Percentiles rank a stretch among this genome's conserved stretches.
Conservation (phyloP, 2,797 vertebrate species). For the Acrocephalus scirpaceus region DNA sequence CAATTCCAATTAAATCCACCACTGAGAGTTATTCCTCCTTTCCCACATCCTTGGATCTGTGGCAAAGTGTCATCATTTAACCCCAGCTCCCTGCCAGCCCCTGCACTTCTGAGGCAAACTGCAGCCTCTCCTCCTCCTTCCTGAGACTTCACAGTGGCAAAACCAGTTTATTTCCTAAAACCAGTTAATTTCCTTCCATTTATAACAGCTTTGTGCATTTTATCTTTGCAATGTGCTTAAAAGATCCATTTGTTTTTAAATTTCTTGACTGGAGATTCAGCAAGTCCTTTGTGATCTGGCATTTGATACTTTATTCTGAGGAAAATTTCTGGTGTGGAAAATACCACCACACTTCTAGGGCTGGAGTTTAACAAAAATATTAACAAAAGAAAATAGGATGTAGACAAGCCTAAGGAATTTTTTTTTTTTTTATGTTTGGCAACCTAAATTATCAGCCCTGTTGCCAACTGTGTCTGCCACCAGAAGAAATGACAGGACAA, state of each 20-base stretch:
- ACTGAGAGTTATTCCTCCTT: not conserved
- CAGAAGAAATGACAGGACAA: not conserved
- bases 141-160: not conserved
- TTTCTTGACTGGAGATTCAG: not conserved
- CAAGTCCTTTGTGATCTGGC: not conserved
- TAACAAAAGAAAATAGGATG: not conserved
- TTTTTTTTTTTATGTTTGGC: accelerated
- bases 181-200: too few species aligned
- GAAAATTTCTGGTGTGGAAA: not conserved
- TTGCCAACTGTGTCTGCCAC: not conserved
- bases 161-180: not conserved
- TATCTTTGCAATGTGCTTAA: too few species aligned
- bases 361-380: not conserved
- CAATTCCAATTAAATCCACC: not conserved
- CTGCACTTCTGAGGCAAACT: not conserved
- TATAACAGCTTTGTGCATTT: too few species aligned
- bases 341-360: not conserved
- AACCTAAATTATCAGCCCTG: not conserved
- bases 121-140: not conserved
- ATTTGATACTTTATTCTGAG: not conserved
- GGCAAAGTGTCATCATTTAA: not conserved
- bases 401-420: not conserved
- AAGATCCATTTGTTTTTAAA: too few species aligned
- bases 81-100: not conserved
- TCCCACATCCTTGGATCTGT: not conserved